Conservation (phyloP, 1,140 invertebrate genomes). For the Luehdorfia chinensis region DNA sequence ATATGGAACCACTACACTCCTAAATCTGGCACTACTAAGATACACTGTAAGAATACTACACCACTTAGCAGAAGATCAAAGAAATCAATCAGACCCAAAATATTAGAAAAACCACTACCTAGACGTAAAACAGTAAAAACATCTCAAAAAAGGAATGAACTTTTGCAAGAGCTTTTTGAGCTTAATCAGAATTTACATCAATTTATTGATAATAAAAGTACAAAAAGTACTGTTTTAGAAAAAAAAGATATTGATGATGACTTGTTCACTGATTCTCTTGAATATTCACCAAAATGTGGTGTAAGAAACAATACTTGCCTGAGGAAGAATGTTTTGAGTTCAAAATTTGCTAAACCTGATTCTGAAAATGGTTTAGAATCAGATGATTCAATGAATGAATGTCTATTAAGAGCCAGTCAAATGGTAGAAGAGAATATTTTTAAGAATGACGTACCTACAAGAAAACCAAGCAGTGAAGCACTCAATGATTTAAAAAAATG, state of each 20-base stretch:
- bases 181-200: slow-evolving; percentile 68
- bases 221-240: slow-evolving; percentile 22
- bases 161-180: slow-evolving; percentile 63
- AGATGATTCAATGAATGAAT: slow-evolving; percentile 75
- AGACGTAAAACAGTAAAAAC: slow-evolving; percentile 48
- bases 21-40: slow-evolving; percentile 39
- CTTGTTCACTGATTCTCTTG: slow-evolving; percentile 53
- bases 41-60: slow-evolving; percentile 46
- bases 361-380: slow-evolving; percentile 61
- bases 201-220: slow-evolving; percentile 45
- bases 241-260: slow-evolving; percentile 60
- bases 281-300: slow-evolving; percentile 53
- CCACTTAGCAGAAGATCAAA: slow-evolving; percentile 58
- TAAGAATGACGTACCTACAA: slow-evolving; percentile 28
- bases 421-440: slow-evolving; percentile 62
- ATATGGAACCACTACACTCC: slow-evolving; percentile 75
- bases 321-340: slow-evolving; percentile 62
- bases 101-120: slow-evolving; percentile 50
- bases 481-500: slow-evolving; percentile 26
- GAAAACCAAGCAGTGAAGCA: slow-evolving; percentile 22
- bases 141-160: slow-evolving; percentile 53
- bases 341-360: slow-evolving; percentile 57
- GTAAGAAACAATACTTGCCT: slow-evolving; percentile 45
- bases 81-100: slow-evolving; percentile 42
- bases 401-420: slow-evolving; percentile 68